Evolutionary conservation across 2,888 invertebrate genomes (phyloP).

Genomic region (Scaptomyza tumidula): DNA sequence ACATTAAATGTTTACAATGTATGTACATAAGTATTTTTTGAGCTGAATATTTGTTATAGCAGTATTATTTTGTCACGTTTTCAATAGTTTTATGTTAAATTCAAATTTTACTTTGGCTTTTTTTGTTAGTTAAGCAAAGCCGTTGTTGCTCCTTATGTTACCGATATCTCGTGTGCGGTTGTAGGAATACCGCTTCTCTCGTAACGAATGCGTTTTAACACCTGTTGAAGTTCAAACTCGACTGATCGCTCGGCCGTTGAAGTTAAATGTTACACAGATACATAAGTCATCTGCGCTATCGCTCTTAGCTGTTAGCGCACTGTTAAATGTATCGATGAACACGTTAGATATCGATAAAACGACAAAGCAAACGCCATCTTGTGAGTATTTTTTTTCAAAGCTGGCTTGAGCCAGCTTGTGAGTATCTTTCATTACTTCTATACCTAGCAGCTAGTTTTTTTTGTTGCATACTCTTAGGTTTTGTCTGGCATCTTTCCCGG

Average conservation of each 20-base stretch:
- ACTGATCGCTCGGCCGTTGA: conserved; percentile 57
- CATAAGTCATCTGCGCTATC: background rate
- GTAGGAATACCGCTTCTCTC: conserved; percentile 41
- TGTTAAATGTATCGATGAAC: conserved; percentile 29
- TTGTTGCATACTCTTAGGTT: background rate
- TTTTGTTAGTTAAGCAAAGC: conserved; percentile 26
- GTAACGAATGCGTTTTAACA: conserved; percentile 62
- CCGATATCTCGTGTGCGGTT: conserved; percentile 56
- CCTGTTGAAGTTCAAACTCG: conserved; percentile 74
- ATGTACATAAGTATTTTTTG: conserved; percentile 8
- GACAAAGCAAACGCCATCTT: conserved; percentile 3
- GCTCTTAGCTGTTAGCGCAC: conserved; percentile 20
- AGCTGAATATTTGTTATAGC: conserved; percentile 23
- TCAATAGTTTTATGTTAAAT: conserved; percentile 9
- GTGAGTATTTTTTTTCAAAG: background rate
- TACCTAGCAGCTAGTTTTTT: background rate
- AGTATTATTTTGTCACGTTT: conserved; percentile 40
- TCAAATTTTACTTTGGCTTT: conserved; percentile 21
- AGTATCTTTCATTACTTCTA: background rate
- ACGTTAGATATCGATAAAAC: conserved; percentile 11
- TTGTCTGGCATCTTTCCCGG: background rate
- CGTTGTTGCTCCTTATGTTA: conserved; percentile 40
- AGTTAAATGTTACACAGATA: conserved; percentile 24
- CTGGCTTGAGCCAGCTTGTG: conserved; percentile 1
- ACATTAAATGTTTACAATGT: conserved; percentile 9